Conservation (phyloP, 2,113 vertebrate genomes). For the Polypterus bichir region DNA sequence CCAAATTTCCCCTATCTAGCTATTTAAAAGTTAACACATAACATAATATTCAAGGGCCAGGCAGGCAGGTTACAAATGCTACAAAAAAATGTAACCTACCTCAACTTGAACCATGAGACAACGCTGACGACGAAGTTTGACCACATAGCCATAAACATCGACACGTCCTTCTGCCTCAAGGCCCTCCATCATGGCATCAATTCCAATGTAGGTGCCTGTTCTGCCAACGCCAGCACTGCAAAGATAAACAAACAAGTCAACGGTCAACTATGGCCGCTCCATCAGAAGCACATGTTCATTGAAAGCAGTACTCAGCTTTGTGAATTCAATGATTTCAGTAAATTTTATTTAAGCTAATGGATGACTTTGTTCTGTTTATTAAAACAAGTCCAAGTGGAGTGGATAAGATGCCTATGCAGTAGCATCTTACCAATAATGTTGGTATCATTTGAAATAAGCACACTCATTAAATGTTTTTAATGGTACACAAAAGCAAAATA, state of each 20-base stretch:
- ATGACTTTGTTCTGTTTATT: no score
- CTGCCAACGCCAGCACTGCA: slow-evolving; percentile 84
- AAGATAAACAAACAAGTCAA: not conserved
- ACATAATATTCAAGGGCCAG: not conserved
- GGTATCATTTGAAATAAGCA: no score
- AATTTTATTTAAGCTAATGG: no score
- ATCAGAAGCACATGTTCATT: no score
- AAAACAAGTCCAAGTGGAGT: no score
- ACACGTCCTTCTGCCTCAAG: slow-evolving; percentile 74
- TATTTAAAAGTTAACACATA: not conserved
- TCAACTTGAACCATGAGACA: slow-evolving; percentile 98
- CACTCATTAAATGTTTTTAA: no score
- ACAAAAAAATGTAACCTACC: slow-evolving; percentile 37
- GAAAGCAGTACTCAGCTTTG: not conserved
- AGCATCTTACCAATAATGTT: no score
- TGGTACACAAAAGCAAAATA: no score
- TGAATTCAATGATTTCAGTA: no score
- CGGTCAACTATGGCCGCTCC: not conserved
- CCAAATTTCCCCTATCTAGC: no score
- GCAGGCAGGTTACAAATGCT: not conserved
- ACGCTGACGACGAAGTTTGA: slow-evolving; percentile 74
- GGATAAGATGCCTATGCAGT: no score
- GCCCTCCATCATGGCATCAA: slow-evolving; percentile 90
- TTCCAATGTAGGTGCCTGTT: slow-evolving; percentile 85
- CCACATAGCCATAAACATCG: slow-evolving; percentile 83